Evolutionary conservation across 2,888 invertebrate genomes (phyloP), one percentile per base, ranked within the genome.

Genomic region (Drosophila dives): DNA sequence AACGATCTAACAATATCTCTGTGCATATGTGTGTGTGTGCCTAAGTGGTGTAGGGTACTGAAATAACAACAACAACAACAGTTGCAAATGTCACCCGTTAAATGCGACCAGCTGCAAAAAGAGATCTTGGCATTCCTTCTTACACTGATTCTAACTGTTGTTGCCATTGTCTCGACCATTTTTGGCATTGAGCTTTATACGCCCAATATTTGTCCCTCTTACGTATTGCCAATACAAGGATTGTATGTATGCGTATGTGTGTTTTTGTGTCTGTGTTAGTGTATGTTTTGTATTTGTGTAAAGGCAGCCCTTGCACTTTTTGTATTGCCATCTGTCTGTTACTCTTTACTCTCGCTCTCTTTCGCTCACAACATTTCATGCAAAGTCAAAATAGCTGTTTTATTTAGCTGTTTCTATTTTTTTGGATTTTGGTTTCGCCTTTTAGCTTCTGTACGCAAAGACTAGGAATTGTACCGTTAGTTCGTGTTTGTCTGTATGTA

Each of bases 231-330:
- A 42, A 17, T 34, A 26, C 8, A 11, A 29, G 29, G 29, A 29
- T 29, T 20, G 17, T 48, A 26, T 40, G 26, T 59, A 33, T 48
- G n/a, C 17, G 23, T 54, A 17, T 51, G 26, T 40, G 23, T 55
- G n/a, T 6, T 29, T 29, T 29, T 29, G 29, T 29, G 29, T n/a
- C 4, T 40, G 40, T 40, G 29, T 29, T 29, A 29, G 29, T 54
- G 26, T 17, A 23, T 50, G 23, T 51, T 29, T 26, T 55, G 12
- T 64, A 53, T 56, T 11, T 48, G 10, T 69, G 40, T 42, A 49
- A 49, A 49, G 72, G 26, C 64, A 73, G 81, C 79, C 79, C 79
- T 79, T 79, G 81, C 79, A 79, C 61, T 81, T 81, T 45, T 81
- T 77, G 77, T 79, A 77, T 77, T 74, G 75, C 71, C 67, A 67